These are phyloP conservation scores for Parnassius mnemosyne DNA, from an alignment of 2,888 invertebrate species.

Conservation along the genomic window DNA sequence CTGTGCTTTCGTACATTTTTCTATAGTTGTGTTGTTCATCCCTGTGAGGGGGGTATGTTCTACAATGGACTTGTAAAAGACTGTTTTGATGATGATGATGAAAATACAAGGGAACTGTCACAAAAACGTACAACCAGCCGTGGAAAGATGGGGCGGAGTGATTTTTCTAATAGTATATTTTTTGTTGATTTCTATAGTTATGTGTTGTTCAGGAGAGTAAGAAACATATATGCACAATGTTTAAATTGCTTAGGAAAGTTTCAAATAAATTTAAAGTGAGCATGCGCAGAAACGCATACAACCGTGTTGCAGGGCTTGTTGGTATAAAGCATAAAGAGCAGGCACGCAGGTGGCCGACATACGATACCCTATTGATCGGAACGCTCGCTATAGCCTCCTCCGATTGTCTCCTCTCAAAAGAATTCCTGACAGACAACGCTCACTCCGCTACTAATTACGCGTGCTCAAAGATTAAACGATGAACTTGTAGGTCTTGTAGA, in stretches of 20 bases:
- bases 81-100: too few species aligned
- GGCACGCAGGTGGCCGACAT: slow-evolving; percentile 76
- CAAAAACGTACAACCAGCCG: too few species aligned
- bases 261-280: slow-evolving; percentile 16
- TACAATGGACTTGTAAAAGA: too few species aligned
- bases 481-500: neutral
- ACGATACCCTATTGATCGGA: slow-evolving; percentile 73
- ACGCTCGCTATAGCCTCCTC: slow-evolving; percentile 54
- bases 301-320: slow-evolving; percentile 29
- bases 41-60: too few species aligned
- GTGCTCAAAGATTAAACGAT: slow-evolving; percentile 49
- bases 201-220: too few species aligned
- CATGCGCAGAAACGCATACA: slow-evolving; percentile 37
- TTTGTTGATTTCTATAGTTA: too few species aligned
- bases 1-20: too few species aligned
- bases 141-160: too few species aligned
- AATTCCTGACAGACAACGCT: slow-evolving; percentile 74
- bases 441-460: slow-evolving; percentile 75
- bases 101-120: too few species aligned
- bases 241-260: neutral
- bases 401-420: slow-evolving; percentile 73
- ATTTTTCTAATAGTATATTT: too few species aligned
- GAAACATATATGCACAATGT: too few species aligned
- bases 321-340: slow-evolving; percentile 39
- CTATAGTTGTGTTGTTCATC: too few species aligned